Conservation (phyloP, 2,113 vertebrate species). For the Todiramphus chloris region DNA sequence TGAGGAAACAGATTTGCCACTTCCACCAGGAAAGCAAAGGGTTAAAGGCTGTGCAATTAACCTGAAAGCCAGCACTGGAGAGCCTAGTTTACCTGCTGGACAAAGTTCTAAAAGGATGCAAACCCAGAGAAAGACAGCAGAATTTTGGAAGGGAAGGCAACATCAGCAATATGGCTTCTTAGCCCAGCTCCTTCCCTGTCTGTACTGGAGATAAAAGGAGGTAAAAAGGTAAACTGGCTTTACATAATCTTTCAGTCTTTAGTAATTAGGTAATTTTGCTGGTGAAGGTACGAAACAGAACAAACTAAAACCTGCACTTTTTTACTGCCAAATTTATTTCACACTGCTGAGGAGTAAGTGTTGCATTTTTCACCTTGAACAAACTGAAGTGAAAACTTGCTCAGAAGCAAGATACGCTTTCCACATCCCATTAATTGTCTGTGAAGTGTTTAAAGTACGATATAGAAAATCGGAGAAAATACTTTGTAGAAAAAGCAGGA, state of each 20-base stretch:
- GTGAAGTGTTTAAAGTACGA: not conserved
- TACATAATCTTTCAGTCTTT: not conserved
- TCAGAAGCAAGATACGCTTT: not conserved
- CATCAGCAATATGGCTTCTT: not conserved
- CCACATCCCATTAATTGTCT: not conserved
- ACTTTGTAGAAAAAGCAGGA: not conserved
- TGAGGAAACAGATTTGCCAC: not conserved
- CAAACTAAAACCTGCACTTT: not conserved
- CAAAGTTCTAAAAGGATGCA: conserved; percentile 18
- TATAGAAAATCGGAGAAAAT: not conserved
- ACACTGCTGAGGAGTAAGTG: not conserved
- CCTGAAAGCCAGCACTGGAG: not conserved
- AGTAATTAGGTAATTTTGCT: not conserved
- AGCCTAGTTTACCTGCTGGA: not conserved
- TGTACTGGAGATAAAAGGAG: not conserved
- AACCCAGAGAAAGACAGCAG: not conserved
- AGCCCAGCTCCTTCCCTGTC: not conserved
- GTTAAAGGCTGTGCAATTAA: conserved; percentile 16
- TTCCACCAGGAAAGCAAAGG: not conserved
- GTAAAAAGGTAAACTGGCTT: conserved; percentile 26
- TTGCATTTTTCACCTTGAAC: not conserved
- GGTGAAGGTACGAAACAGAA: not conserved
- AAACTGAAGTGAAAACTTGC: not conserved
- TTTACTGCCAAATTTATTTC: not conserved
- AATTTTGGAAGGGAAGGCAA: not conserved